Conservation (phyloP, 37 sponge, comb jelly and placozoan species). For the Chondrilla cf. caribensis region DNA sequence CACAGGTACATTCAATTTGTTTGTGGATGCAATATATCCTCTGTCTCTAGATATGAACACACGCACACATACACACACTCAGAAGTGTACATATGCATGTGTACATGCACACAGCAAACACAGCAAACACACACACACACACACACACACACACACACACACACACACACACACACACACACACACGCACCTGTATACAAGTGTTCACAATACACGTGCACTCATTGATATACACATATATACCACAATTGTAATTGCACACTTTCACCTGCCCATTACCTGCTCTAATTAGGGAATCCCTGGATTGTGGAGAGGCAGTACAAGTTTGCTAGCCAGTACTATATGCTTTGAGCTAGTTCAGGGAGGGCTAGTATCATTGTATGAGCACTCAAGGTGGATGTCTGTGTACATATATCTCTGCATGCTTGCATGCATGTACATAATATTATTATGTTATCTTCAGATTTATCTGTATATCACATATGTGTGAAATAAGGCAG, state of each 20-base stretch:
- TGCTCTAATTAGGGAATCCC: constrained; percentile 56
- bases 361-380: constrained; percentile 1
- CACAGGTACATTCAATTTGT: not conserved
- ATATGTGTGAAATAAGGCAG: no score
- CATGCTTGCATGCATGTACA: not conserved
- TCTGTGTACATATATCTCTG: not conserved
- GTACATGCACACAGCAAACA: no score
- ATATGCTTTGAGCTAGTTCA: constrained; percentile 12
- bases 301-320: constrained; percentile 64
- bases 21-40: no score
- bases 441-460: not conserved
- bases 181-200: not conserved
- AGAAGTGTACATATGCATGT: no score
- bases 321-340: not conserved
- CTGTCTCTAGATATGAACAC: no score
- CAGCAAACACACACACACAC: no score
- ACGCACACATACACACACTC: no score
- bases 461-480: not conserved
- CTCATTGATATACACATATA: not conserved
- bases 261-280: no score
- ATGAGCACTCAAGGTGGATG: constrained; percentile 10
- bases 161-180: no score
- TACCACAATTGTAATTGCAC: not conserved
- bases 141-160: no score
- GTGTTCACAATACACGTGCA: not conserved